Evolutionary conservation across 2,797 vertebrate genomes (phyloP).

Genomic region (Muraenolepis orangiensis): DNA sequence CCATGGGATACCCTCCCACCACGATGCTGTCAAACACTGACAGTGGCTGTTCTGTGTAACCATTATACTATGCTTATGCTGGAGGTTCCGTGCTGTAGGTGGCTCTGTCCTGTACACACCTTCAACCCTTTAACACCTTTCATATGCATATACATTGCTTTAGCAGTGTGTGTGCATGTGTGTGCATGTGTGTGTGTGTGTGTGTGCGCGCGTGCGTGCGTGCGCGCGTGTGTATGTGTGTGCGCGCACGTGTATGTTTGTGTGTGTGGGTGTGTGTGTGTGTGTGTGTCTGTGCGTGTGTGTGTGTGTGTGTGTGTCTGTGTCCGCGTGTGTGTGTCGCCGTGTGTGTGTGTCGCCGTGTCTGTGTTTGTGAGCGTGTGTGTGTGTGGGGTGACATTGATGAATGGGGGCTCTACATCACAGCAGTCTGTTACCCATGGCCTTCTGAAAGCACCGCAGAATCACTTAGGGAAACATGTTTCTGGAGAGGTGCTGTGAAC

Average conservation of each 20-base stretch:
- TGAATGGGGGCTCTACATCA: constrained; percentile 58
- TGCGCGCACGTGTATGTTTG: too few species aligned
- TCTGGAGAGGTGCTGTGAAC: constrained; percentile 44
- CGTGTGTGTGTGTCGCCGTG: constrained; percentile 12
- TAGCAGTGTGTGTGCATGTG: constrained; percentile 4
- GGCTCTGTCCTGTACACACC: too few species aligned
- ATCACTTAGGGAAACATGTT: constrained; percentile 60
- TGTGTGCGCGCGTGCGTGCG: constrained; percentile 12
- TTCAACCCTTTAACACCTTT: too few species aligned
- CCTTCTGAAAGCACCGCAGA: constrained; percentile 55
- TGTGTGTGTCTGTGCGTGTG: constrained; percentile 16
- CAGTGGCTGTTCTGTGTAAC: too few species aligned
- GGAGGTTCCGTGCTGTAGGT: too few species aligned
- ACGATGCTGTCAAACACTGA: too few species aligned
- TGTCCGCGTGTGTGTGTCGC: constrained; percentile 8
- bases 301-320: constrained; percentile 11
- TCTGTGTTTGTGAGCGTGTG: constrained; percentile 8
- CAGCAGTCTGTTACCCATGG: constrained; percentile 57
- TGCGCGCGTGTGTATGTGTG: constrained; percentile 13
- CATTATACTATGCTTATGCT: too few species aligned
- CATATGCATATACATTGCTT: background rate
- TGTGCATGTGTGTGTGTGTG: constrained; percentile 2
- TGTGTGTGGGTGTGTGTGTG: constrained; percentile 12
- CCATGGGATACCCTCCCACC: too few species aligned
- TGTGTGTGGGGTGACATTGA: constrained; percentile 52